Evolutionary conservation across 2,888 invertebrate genomes (phyloP), one percentile per base, ranked within the genome.

Genomic region (Ligdia adustata): DNA sequence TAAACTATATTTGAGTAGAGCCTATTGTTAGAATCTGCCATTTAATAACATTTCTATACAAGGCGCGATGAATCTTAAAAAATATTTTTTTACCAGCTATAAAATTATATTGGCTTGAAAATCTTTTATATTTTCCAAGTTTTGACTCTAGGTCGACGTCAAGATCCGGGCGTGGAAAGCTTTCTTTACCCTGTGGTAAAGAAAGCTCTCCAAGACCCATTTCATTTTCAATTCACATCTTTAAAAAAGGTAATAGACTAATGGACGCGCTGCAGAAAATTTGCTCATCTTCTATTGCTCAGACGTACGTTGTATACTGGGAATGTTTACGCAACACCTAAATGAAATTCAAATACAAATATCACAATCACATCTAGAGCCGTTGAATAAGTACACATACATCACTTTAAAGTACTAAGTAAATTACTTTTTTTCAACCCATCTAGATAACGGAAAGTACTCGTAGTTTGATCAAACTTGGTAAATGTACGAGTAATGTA

Each of bases 211-310:
- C 20, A 9, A 35, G 15, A 24, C 43, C 18, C 29, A 35, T 35
- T 42, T 42, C 33, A 34, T 33, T 35, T 43, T 35, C 29, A 29
- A 22, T 35, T 29, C 43, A 22, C 34, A 32, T 33, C 33, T 41
- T 42, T 18, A 13, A n/a, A 42, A 27, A 42, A 27, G 32, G 14
- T 40, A 45, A 33, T 37, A 50, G 26, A 31, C 42, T 52, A 46
- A 49, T 49, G 45, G 43, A 54, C 9, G 39, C 27, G n/a, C n/a
- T 43, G 18, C 39, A 53, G 37, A 53, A 50, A 44, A 55, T 45
- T 40, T 39, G 22, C 27, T 20, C 28, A n/a, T 14, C 40, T 47
- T 35, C 35, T 33, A 40, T 40, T 20, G 28, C 40, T 38, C 20
- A 29, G 34, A 11, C 26, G 44, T 40, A 33, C 39, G 40, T 26